Evolutionary conservation across 2,888 invertebrate species (phyloP), one percentile per base, ranked within the genome.

Genomic region (Aphodius granarius): DNA sequence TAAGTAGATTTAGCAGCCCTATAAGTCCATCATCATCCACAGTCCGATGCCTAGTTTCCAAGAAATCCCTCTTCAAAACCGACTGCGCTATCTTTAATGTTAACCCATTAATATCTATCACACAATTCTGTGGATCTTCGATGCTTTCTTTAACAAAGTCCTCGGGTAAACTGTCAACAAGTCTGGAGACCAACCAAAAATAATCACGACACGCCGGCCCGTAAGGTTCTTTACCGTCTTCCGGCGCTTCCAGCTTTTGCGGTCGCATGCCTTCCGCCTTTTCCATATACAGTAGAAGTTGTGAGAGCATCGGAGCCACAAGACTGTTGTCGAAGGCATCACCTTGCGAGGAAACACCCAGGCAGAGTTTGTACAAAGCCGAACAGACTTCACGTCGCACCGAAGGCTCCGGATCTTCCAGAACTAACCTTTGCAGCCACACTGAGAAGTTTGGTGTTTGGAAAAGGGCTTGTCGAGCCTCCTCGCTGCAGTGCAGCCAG

Each of bases 121-220:
- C 88, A 76, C 88, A 87, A 72, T 86, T 88, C n/a, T 88, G 88
- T 0, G 90, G 88, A 76, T 91, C 91, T 72, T 89, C 91, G 73
- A 89, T 87, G 82, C 81, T 81, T 71, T 81, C 81, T 89, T 93
- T 93, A 22, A 95, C 91, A 81, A 94, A 91, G 78, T 95, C 95
- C 75, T 93, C 93, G 0, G 95, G 94, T 22, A 96, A 85, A 1
- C 95, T 95, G 83, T 97, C 97, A 0, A 97, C 94, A 17, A 97
- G 89, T 43, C 97, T 90, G 79, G 97, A 95, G 15, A 97, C 90
- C 3, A 97, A 89, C 97, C 97, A 97, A 86, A 97, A 97, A 86
- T 97, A 98, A 85, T 98, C 97, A 5, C 97, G 89, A 84, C 97
- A 97, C 0, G 97, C 97, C 0, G 97, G 97, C 0, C 97, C 97